These are phyloP conservation scores for Chaetura pelagica DNA, from an alignment of 2,113 vertebrate species.

Conservation along the genomic window DNA sequence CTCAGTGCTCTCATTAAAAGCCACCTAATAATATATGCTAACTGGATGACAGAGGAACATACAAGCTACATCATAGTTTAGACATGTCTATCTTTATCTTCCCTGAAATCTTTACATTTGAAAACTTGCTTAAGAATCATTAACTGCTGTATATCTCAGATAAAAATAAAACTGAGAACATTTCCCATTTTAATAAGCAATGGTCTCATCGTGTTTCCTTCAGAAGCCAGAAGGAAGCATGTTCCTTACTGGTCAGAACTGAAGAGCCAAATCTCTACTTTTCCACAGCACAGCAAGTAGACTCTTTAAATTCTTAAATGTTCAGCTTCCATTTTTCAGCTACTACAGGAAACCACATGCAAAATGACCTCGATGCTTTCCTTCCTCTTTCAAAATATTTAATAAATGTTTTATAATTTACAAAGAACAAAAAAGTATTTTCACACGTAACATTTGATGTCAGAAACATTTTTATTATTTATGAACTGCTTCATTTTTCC, in stretches of 20 bases:
- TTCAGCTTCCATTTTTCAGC: slow-evolving; percentile 15
- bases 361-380: not conserved
- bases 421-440: not conserved
- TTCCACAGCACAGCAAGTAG: not conserved
- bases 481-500: not conserved
- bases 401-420: not conserved
- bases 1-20: not conserved
- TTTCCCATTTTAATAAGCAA: not conserved
- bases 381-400: not conserved
- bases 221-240: not conserved
- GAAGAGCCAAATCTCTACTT: not conserved
- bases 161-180: not conserved
- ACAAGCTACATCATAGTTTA: not conserved
- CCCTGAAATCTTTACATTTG: not conserved
- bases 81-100: not conserved
- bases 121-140: not conserved
- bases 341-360: not conserved
- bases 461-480: not conserved
- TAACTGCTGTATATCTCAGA: not conserved
- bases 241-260: not conserved
- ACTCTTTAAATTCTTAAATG: not conserved
- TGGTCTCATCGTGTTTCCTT: not conserved
- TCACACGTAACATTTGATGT: not conserved
- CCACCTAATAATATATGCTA: not conserved
- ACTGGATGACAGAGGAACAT: not conserved